Conservation (phyloP, 2,797 vertebrate species). For the Sphenopsis melanotis region DNA sequence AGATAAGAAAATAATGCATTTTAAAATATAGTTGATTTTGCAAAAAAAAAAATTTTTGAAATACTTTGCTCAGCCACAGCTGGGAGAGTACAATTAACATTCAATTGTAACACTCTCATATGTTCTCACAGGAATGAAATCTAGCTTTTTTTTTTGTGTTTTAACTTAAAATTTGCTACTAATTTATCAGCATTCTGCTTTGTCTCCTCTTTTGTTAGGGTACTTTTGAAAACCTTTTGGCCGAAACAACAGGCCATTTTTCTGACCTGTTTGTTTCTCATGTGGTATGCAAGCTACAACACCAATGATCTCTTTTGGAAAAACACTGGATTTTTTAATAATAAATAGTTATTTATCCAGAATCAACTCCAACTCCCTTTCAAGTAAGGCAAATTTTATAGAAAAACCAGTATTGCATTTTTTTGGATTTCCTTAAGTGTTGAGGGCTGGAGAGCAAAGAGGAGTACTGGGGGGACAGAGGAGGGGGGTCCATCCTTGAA, state of each 20-base stretch:
- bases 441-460: background rate
- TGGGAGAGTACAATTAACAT: background rate
- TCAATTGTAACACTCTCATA: background rate
- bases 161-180: background rate
- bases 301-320: background rate
- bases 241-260: background rate
- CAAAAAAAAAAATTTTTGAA: background rate
- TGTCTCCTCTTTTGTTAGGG: background rate
- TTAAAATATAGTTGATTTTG: background rate
- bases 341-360: background rate
- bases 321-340: background rate
- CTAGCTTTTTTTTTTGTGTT: background rate
- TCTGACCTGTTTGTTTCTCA: background rate
- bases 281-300: background rate
- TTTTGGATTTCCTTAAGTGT: background rate
- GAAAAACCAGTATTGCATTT: background rate
- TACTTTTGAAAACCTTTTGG: background rate
- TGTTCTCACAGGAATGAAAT: background rate
- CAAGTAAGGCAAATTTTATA: background rate
- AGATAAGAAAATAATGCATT: rapidly evolving
- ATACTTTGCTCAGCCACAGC: background rate
- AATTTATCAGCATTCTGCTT: background rate
- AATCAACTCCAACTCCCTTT: background rate
- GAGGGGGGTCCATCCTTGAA: rapidly evolving
- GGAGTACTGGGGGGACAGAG: rapidly evolving